Evolutionary conservation across 2,113 vertebrate species (phyloP).

Genomic region (Reinhardtius hippoglossoides): DNA sequence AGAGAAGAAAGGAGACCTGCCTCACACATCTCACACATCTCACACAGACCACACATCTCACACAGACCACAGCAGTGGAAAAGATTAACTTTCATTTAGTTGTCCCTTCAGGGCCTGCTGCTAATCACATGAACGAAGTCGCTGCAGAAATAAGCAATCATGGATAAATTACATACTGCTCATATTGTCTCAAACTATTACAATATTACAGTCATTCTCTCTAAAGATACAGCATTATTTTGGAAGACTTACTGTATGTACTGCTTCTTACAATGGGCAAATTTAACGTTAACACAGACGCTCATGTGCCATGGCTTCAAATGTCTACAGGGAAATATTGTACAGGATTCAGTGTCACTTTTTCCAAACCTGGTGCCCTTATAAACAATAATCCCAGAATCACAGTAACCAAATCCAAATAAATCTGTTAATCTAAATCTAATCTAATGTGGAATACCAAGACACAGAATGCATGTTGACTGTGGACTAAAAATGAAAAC

Average conservation of each 20-base stretch:
- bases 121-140: slow-evolving; percentile 49
- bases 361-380: not conserved
- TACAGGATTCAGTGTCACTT: not conserved
- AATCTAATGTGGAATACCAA: not conserved
- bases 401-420: not conserved
- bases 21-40: not conserved
- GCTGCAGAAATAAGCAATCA: slow-evolving; percentile 22
- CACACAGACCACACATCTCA: slow-evolving; percentile 1
- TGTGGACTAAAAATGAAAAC: not conserved
- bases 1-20: not conserved
- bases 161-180: slow-evolving; percentile 3
- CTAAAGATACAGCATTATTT: not conserved
- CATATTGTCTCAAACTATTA: slow-evolving; percentile 35
- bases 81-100: slow-evolving; percentile 42
- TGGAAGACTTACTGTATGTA: not conserved
- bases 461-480: not conserved
- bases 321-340: not conserved
- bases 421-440: not conserved
- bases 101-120: slow-evolving; percentile 50
- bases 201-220: not conserved
- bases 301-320: too few species aligned
- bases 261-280: too few species aligned
- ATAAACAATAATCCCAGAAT: not conserved
- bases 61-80: slow-evolving; percentile 13
- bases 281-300: too few species aligned